Conservation (phyloP, 2,888 invertebrate species). For the Tethea ocularis region DNA sequence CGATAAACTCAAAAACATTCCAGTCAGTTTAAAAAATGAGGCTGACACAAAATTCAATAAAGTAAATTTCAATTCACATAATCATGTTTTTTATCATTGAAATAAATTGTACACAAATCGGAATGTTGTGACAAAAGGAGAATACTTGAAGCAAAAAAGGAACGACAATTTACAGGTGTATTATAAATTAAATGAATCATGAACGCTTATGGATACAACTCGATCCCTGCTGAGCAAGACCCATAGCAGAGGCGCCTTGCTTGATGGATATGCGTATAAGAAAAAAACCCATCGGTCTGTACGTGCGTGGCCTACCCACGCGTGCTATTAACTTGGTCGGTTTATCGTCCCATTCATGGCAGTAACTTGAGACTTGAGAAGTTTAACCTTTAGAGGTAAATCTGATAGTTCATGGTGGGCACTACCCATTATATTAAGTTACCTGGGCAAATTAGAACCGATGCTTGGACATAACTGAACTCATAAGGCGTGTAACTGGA, state of each 20-base stretch:
- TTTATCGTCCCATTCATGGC: conserved; percentile 75
- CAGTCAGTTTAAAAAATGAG: conserved; percentile 9
- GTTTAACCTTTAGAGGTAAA: conserved; percentile 58
- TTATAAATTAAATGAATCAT: conserved; percentile 69
- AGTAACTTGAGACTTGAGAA: conserved; percentile 63
- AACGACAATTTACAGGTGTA: conserved; percentile 56
- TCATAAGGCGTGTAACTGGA: conserved; percentile 12
- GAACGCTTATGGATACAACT: conserved; percentile 40
- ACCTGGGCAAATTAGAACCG: conserved; percentile 38
- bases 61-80: conserved; percentile 15
- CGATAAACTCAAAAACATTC: conserved; percentile 15
- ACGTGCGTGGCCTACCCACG: conserved; percentile 62
- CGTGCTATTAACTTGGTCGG: conserved; percentile 65
- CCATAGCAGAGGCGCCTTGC: conserved; percentile 66
- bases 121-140: conserved; percentile 11
- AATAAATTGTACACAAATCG: conserved; percentile 19
- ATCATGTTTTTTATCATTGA: conserved; percentile 6
- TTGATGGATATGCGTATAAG: conserved; percentile 63
- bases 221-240: conserved; percentile 65
- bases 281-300: conserved; percentile 55
- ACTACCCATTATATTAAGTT: conserved; percentile 46
- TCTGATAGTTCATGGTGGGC: conserved; percentile 41
- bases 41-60: conserved; percentile 15
- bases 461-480: conserved; percentile 28
- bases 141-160: conserved; percentile 30